Evolutionary conservation across 2,888 invertebrate genomes (phyloP), one percentile per base, ranked within the genome.

Genomic region (Dyspetes luteomarginatus): DNA sequence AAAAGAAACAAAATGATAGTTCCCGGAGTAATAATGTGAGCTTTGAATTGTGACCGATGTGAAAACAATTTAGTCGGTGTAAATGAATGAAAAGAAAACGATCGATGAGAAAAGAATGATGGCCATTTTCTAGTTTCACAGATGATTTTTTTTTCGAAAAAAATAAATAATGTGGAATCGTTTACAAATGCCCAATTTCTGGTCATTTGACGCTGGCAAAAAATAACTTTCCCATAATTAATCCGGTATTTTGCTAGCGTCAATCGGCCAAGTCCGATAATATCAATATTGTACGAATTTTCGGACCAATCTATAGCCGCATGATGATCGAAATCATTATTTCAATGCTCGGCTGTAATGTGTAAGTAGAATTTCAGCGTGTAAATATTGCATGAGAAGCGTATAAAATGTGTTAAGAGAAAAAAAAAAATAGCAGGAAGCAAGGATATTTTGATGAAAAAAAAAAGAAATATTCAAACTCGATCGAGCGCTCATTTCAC

Each of bases 281-380:
- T 72, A 72, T 72, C 48, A 72, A 68, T 36, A 71, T 58, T 71
- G 60, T 76, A 74, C 76, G 80, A 82, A 77, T 85, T 86, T 86
- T 87, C 86, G 87, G 85, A 87, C 85, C 84, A 84, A 86, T 85
- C 86, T 85, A 85, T 87, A 85, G 84, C 85, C 83, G 84, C 81
- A 55, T 79, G 79, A 84, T 83, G 84, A 73, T 74, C 82, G 85
- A 85, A 83, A 82, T 72, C 82, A 83, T 83, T 86, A 86, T 87
- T 86, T 84, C 85, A 84, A 86, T 84, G 86, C 81, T 84, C 85
- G 84, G 84, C 81, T 86, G 83, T 87, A 84, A 85, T 82, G 84
- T 85, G 85, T 84, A 81, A 81, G 85, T 86, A 85, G 84, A 80
- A 80, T 68, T 78, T 65, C 80, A 78, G 84, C 84, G 78, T 87